These are phyloP conservation scores for Macrocentrus cingulum DNA, from an alignment of 1,140 invertebrate species.

Conservation along the genomic window DNA sequence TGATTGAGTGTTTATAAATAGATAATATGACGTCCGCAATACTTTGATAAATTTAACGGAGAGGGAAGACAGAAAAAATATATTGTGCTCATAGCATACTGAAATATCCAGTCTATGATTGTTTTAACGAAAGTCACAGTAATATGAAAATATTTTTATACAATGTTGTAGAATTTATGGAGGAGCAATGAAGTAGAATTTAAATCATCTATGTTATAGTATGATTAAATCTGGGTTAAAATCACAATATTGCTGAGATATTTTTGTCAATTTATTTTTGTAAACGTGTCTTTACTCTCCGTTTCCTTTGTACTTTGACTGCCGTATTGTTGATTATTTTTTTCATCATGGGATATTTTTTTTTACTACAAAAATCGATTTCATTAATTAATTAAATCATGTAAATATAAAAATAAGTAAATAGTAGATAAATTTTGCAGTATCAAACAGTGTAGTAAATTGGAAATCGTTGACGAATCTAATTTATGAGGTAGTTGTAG, in stretches of 20 bases:
- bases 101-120: conserved; percentile 24
- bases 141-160: conserved; percentile 48
- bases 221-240: conserved; percentile 9
- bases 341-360: conserved; percentile 14
- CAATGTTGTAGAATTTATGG: conserved; percentile 40
- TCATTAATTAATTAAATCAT: conserved; percentile 3
- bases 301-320: too few species aligned
- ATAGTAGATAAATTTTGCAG: too few species aligned
- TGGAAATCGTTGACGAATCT: background rate
- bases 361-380: background rate
- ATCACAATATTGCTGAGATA: conserved; percentile 19
- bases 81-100: too few species aligned
- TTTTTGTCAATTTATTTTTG: conserved; percentile 45
- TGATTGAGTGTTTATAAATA: background rate
- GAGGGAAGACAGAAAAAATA: too few species aligned
- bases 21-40: background rate
- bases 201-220: background rate
- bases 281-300: conserved; percentile 30
- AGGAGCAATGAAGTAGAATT: conserved; percentile 23
- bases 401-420: background rate
- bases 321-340: conserved; percentile 20
- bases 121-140: conserved; percentile 31
- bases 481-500: background rate
- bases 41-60: conserved; percentile 29
- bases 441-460: too few species aligned